Evolutionary conservation across 2,888 invertebrate species (phyloP), one percentile per base, ranked within the genome.

Genomic region (Catocala fraxini): DNA sequence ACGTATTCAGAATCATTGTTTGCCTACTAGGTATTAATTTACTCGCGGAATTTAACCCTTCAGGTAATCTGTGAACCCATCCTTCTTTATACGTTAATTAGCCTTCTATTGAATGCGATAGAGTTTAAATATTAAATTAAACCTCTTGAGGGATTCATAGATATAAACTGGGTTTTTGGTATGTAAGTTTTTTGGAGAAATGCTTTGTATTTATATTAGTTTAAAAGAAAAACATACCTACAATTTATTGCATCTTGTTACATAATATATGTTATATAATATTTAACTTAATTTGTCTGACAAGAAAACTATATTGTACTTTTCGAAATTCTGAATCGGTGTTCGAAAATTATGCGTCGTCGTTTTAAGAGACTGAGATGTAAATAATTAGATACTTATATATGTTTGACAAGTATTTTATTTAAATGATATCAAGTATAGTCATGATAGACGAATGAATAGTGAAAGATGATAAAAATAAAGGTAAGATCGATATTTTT

Each of bases 1-100:
- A 77, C 73, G 65, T 69, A 80, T 73, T 77, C 75, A 78, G 68
- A 78, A 77, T 68, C 60, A 65, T 69, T 60, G 53, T 59, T 63
- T 61, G 65, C 71, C 74, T 63, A 54, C 35, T 47, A 25, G 25
- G 25, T 25, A 25, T 25, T 25, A 25, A 25, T 25, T 25, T 25
- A 25, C 3, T 25, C 4, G 25, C 25, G 4, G 25, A 3, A 25
- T 25, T 25, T 25, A 25, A 25, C 25, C 25, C 25, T 25, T 25
- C 25, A 3, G 25, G 25, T 25, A 25, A 34, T 11, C 12, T 51
- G 4, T 12, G n/a, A 39, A 51, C 5, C 3, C 5, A n/a, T 13
- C 5, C 9, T 15, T 15, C 6, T n/a, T n/a, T 7, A 7, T 25
- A 3, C 25, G 25, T 25, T 1, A 25, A 25, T 25, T 25, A 25